Evolutionary conservation across 2,888 invertebrate genomes (phyloP).

Genomic region (Leucozona laternaria): DNA sequence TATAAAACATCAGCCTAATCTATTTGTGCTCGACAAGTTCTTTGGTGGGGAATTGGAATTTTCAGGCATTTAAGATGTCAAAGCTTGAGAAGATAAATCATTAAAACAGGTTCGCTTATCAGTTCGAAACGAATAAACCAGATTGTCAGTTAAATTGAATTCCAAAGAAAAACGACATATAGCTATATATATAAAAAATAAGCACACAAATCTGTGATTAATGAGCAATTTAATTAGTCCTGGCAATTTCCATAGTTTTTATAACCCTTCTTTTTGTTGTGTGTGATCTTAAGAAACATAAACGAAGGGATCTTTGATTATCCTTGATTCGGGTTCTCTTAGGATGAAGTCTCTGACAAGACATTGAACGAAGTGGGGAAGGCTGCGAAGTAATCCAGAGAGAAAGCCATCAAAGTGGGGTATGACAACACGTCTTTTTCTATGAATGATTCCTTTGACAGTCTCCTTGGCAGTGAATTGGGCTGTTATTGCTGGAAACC

Average conservation of each 20-base stretch:
- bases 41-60: neutral
- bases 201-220: slow-evolving; percentile 53
- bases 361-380: slow-evolving; percentile 61
- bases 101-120: slow-evolving; percentile 74
- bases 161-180: slow-evolving; percentile 32
- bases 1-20: slow-evolving; percentile 53
- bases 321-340: slow-evolving; percentile 58
- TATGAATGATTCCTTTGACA: slow-evolving; percentile 70
- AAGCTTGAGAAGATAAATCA: slow-evolving; percentile 70
- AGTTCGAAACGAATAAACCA: slow-evolving; percentile 59
- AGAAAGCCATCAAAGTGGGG: slow-evolving; percentile 58
- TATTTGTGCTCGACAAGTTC: slow-evolving; percentile 58
- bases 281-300: slow-evolving; percentile 36
- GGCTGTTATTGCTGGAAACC: slow-evolving; percentile 72
- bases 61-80: slow-evolving; percentile 46
- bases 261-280: slow-evolving; percentile 41
- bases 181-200: neutral
- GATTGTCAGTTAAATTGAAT: slow-evolving; percentile 65
- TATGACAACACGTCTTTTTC: slow-evolving; percentile 63
- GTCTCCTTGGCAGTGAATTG: slow-evolving; percentile 64
- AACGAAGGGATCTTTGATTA: slow-evolving; percentile 60
- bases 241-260: slow-evolving; percentile 32
- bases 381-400: slow-evolving; percentile 12
- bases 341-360: slow-evolving; percentile 66
- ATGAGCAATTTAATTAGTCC: slow-evolving; percentile 68